Base-by-base conservation (phyloP, 2,797 vertebrate species). In the Melanitta fusca region DNA sequence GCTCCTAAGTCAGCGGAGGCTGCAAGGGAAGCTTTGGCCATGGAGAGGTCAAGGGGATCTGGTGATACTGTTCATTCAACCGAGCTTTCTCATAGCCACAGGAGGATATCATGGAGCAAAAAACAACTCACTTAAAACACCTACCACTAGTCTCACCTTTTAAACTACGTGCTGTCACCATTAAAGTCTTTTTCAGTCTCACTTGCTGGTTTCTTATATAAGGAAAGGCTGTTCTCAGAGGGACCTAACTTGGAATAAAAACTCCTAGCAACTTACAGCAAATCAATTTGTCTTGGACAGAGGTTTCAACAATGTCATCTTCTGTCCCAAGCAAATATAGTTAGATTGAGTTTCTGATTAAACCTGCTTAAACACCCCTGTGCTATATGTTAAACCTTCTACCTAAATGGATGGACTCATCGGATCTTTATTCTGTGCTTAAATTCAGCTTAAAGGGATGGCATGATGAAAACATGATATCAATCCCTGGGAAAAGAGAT, bases 21-120 rank as follows among this genome's bases (percentile, higher is more conserved):
- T 1, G 2, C n/a, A 36, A 34, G 18, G n/a, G 30, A 54, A 64
- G 45, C 38, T 53, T 49, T 28, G 49, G 57, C 16, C 5, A 0
- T 58, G 13, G 8, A 14, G 62, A 58, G 11, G 18, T 20, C 57
- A 49, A 80, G 10, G 18, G 18, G 13, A 38, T 60, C 47, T 60
- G 57, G 39, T 2, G 0, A 68, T 56, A 18, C 4, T 56, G 13
- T 49, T 61, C 0, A 1, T 28, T 61, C 34, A 68, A 6, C 8
- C 39, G 41, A 88, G 24, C 28, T 72, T 61, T 49, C 27, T 61
- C 1, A 1, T 9, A 49, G 47, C 15, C 54, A n/a, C 18, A 20
- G 25, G 49, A 70, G 17, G 15, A 34, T 24, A 66, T 5, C 24
- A 6, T 53, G 38, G 12, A 45, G 16, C 9, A 3, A 22, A 43